Percentiles rank a stretch among this genome's conserved stretches.
phyloP scores from a whole-genome alignment of 2,113 vertebrate genomes.

The Naja naja region DNA sequence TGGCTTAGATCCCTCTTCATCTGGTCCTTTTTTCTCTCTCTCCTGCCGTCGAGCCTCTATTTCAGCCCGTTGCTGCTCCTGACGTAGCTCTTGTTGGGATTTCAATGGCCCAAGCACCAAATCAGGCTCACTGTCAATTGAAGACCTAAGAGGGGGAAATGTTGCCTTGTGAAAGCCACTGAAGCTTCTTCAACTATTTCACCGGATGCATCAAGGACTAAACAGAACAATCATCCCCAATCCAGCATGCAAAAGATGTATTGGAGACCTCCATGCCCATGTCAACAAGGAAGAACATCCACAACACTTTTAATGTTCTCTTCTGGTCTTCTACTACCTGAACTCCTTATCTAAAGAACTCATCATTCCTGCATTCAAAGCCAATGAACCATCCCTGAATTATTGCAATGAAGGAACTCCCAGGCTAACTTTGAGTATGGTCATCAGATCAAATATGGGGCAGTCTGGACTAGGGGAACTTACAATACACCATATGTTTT shows the following conservation, averaged over 20 bases:
- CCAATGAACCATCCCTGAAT: background rate
- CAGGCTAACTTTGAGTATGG: background rate
- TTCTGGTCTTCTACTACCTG: background rate
- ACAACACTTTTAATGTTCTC: background rate
- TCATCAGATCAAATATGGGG: background rate
- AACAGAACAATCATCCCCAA: background rate
- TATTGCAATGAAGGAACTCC: background rate
- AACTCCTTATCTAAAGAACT: background rate
- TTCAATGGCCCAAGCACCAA: constrained; percentile 90
- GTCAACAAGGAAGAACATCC: background rate
- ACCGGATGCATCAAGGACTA: background rate
- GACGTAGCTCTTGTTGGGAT: constrained; percentile 83
- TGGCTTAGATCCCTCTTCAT: constrained; percentile 74
- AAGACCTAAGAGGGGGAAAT: constrained; percentile 77
- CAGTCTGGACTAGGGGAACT: background rate
- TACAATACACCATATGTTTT: background rate
- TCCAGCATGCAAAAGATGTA: background rate
- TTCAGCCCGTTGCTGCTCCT: constrained; percentile 91
- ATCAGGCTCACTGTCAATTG: constrained; percentile 96
- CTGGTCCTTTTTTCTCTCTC: constrained; percentile 77
- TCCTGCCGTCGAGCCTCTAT: constrained; percentile 86
- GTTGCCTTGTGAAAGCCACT: background rate
- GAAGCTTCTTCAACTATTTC: background rate
- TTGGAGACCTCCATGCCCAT: background rate
- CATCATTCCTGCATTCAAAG: background rate